These are phyloP conservation scores for Tipula confusa DNA, from an alignment of 2,888 invertebrate species.

Conservation along the genomic window DNA sequence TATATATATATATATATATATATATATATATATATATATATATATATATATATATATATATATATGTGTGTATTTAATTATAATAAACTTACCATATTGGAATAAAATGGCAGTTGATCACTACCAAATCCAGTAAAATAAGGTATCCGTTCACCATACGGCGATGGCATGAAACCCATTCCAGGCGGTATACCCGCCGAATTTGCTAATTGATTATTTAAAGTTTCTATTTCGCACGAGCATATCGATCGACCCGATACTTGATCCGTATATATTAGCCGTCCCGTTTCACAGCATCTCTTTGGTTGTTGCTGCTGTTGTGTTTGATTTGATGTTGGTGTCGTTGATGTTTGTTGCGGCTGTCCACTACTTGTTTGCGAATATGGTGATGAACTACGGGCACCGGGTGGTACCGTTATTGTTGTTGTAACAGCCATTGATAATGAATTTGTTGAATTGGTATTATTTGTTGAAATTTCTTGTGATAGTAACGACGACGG, in stretches of 20 bases:
- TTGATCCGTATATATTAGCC: slow-evolving; percentile 85
- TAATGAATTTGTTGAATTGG: slow-evolving; percentile 44
- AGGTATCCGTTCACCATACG: slow-evolving; percentile 77
- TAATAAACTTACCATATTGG: slow-evolving; percentile 68
- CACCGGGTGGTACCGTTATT: slow-evolving; percentile 52
- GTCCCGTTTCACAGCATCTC: slow-evolving; percentile 87
- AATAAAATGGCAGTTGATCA: slow-evolving; percentile 81
- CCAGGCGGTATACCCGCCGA: slow-evolving; percentile 54
- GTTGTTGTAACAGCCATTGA: slow-evolving; percentile 55
- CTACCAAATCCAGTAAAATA: slow-evolving; percentile 80
- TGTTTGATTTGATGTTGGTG: slow-evolving; percentile 54
- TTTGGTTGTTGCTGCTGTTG: slow-evolving; percentile 48
- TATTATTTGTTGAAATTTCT: background rate
- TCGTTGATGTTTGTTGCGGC: slow-evolving; percentile 51
- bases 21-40: too few relatives aligned
- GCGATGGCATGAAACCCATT: slow-evolving; percentile 76
- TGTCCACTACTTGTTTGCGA: slow-evolving; percentile 51
- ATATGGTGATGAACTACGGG: slow-evolving; percentile 54
- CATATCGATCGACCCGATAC: slow-evolving; percentile 84
- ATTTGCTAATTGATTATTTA: slow-evolving; percentile 65
- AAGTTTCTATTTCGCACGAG: slow-evolving; percentile 85
- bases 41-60: too few relatives aligned
- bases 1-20: too few relatives aligned
- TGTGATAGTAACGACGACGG: slow-evolving; percentile 56
- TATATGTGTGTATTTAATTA: background rate